Conservation (phyloP, 2,797 vertebrate genomes). For the Sebastiscus tertius region DNA sequence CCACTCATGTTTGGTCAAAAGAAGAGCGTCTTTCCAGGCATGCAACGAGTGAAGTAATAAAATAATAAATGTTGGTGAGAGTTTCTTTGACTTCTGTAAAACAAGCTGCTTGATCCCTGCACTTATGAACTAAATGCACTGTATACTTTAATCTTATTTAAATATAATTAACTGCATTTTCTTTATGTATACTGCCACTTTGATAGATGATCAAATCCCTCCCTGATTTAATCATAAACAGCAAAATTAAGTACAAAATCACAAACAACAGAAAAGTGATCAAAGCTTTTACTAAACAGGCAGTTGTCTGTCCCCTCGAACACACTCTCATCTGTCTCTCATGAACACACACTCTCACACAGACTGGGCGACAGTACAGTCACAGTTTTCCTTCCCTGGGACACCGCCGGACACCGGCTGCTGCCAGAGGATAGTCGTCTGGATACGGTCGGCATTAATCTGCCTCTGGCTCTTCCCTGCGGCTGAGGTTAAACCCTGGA, state of each 20-base stretch:
- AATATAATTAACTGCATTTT: not conserved
- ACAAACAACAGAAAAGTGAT: slow-evolving; percentile 1
- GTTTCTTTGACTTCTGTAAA: not conserved
- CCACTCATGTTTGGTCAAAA: slow-evolving; percentile 25
- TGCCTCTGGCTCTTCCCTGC: slow-evolving; percentile 51
- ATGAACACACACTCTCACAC: slow-evolving; percentile 18
- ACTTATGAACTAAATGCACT: not conserved
- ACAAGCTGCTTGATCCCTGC: not conserved
- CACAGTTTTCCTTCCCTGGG: slow-evolving; percentile 32
- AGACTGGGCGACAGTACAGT: slow-evolving; percentile 18
- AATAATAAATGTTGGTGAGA: not conserved
- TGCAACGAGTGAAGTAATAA: not conserved
- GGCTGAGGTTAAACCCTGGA: slow-evolving; percentile 53
- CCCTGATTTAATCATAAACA: not conserved
- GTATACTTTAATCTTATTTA: not conserved
- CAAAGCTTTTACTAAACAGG: not conserved
- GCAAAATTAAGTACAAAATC: not conserved
- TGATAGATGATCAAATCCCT: not conserved
- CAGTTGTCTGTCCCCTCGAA: not conserved
- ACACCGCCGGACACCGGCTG: slow-evolving; percentile 18
- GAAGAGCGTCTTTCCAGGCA: slow-evolving; percentile 35
- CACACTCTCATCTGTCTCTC: not conserved
- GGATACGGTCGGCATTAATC: slow-evolving; percentile 57
- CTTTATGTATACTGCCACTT: not conserved
- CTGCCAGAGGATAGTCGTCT: slow-evolving; percentile 29